These are phyloP conservation scores for Micromussa lordhowensis DNA, from an alignment of 92 coral and sea anemone genomes.

Conservation along the genomic window DNA sequence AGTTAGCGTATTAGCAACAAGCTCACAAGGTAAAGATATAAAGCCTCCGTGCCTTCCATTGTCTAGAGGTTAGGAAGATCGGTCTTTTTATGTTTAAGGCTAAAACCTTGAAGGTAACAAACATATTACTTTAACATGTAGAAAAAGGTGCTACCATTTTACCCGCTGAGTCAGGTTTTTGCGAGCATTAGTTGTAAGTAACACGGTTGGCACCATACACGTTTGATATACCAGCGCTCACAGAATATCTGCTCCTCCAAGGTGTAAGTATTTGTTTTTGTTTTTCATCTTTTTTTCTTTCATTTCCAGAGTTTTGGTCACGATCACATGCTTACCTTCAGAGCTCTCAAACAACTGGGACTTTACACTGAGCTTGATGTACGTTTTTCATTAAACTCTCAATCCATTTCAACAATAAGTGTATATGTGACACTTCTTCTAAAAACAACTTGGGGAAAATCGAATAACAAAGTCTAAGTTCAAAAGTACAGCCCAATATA, in stretches of 20 bases:
- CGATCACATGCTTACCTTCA: conserved; percentile 82
- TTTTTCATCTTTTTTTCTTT: not conserved
- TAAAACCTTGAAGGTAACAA: not conserved
- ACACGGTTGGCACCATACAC: not conserved
- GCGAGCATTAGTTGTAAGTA: not conserved
- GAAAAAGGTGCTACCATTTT: not conserved
- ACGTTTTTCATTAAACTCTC: conserved; percentile 20
- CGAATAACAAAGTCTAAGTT: not conserved
- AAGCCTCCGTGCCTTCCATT: no score
- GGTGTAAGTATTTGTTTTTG: not conserved
- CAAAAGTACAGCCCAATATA: no score
- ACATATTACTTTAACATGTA: no score
- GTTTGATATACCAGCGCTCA: no score
- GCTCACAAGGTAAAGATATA: no score
- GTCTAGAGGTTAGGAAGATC: no score
- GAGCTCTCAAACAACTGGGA: conserved; percentile 83
- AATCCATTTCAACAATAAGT: not conserved
- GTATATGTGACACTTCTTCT: not conserved
- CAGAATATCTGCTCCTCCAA: not conserved
- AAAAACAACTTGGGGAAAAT: not conserved
- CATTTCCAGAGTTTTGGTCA: conserved; percentile 86
- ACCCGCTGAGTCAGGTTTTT: not conserved
- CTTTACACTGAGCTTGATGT: conserved; percentile 88
- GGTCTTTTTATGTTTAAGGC: not conserved
- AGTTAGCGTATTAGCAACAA: no score